Evolutionary conservation across 2,888 invertebrate species (phyloP).

Genomic region (Machimus rusticus): DNA sequence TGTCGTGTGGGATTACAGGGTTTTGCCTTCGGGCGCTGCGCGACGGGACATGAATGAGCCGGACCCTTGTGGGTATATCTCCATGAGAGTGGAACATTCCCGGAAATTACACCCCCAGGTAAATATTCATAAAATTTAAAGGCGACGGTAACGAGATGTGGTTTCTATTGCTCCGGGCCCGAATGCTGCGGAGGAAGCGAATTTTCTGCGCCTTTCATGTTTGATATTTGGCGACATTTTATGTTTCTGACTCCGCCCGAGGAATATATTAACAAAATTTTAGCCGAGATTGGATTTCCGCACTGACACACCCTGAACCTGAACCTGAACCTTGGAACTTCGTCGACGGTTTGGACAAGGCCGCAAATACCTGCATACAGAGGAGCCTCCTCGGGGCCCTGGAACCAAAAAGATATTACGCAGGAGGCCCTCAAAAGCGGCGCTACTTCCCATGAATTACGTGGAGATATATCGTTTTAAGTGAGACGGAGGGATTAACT

Average conservation of each 20-base stretch:
- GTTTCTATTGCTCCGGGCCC: slow-evolving; percentile 17
- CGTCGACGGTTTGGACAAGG: background rate
- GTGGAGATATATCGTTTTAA: background rate
- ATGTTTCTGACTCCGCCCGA: slow-evolving; percentile 22
- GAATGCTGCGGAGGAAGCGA: slow-evolving; percentile 14
- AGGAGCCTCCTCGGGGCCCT: background rate
- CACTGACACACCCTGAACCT: background rate
- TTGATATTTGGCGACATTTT: slow-evolving; percentile 35
- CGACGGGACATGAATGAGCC: background rate
- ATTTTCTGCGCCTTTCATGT: slow-evolving; percentile 24
- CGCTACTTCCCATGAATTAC: background rate
- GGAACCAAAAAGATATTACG: background rate
- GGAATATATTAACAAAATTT: slow-evolving; percentile 38
- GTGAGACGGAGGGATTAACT: background rate
- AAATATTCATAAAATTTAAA: slow-evolving; percentile 47
- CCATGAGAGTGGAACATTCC: slow-evolving; percentile 29
- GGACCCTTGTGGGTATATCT: slow-evolving; percentile 30
- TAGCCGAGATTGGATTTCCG: slow-evolving; percentile 23
- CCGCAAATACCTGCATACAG: background rate
- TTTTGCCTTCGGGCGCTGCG: background rate
- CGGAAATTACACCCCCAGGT: slow-evolving; percentile 46
- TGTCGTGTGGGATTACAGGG: slow-evolving; percentile 10
- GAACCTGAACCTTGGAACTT: background rate
- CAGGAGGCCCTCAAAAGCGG: background rate
- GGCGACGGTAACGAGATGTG: slow-evolving; percentile 40